These are phyloP conservation scores for Patella caerulea DNA, from an alignment of 2,888 invertebrate genomes.

Conservation along the genomic window DNA sequence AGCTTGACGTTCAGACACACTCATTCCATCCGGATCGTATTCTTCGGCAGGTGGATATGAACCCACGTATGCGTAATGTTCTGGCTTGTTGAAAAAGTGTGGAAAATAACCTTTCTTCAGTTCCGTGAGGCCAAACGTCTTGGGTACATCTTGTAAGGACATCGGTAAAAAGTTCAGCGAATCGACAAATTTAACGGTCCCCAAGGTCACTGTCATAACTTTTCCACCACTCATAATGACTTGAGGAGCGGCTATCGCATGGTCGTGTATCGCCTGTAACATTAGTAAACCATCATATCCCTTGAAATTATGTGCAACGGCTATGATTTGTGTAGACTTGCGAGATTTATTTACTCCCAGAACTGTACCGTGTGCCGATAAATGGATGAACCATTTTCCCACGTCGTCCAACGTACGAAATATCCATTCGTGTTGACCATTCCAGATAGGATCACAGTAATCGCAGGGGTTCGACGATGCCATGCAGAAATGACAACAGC, in stretches of 20 bases:
- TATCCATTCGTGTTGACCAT: neutral
- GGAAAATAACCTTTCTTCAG: too few relatives aligned
- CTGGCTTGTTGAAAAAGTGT: neutral
- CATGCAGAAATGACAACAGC: neutral
- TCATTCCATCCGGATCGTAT: too few relatives aligned
- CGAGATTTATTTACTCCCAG: neutral
- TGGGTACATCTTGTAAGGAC: neutral
- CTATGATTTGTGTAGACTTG: neutral
- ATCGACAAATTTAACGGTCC: neutral
- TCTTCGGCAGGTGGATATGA: too few relatives aligned
- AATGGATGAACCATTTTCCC: neutral
- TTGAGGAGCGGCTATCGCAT: neutral
- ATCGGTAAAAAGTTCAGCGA: neutral
- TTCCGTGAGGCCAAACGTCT: too few relatives aligned
- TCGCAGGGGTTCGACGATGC: neutral
- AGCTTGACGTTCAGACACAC: too few relatives aligned
- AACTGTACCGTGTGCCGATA: neutral
- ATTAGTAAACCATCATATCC: neutral
- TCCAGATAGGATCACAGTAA: neutral
- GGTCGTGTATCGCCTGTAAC: neutral
- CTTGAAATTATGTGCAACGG: conserved; percentile 5
- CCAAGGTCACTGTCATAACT: neutral
- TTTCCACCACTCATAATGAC: neutral
- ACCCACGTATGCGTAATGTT: neutral
- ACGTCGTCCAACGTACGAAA: neutral